These are phyloP conservation scores for Mesoligia furuncula DNA, from an alignment of 2,888 invertebrate species.

Conservation along the genomic window DNA sequence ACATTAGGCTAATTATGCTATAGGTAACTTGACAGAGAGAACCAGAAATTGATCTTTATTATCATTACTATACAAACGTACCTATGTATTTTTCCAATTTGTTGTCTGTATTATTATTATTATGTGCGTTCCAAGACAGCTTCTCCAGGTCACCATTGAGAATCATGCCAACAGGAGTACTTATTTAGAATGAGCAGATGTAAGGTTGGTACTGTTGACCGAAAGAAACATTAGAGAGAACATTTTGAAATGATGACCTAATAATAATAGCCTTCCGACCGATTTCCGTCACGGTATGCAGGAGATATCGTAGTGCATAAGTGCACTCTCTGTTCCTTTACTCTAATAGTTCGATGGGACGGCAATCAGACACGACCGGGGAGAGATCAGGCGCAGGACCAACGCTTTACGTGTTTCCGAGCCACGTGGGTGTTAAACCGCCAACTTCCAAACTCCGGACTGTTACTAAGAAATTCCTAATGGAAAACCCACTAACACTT, in stretches of 20 bases:
- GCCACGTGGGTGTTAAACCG: too few species aligned
- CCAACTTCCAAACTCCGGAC: too few species aligned
- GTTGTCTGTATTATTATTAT: neutral
- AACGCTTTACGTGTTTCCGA: too few species aligned
- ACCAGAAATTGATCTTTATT: neutral
- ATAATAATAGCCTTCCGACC: neutral
- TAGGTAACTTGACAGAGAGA: neutral
- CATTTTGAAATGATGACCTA: neutral
- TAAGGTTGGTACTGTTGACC: neutral
- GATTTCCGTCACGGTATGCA: too few species aligned
- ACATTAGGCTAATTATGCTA: neutral
- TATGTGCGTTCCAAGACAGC: neutral
- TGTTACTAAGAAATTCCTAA: too few species aligned
- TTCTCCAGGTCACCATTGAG: neutral
- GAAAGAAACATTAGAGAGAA: neutral
- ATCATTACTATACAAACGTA: neutral
- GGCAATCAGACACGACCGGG: too few species aligned
- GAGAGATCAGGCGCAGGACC: too few species aligned
- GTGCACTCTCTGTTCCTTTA: too few species aligned
- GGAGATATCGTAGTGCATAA: too few species aligned
- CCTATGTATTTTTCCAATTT: neutral
- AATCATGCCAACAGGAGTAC: neutral
- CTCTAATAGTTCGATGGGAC: too few species aligned
- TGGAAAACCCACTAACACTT: too few species aligned
- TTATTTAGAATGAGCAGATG: neutral